Evolutionary conservation across 1,140 invertebrate species (phyloP), one percentile per base, ranked within the genome.

Genomic region (Pseudomyrmex cubaensis): DNA sequence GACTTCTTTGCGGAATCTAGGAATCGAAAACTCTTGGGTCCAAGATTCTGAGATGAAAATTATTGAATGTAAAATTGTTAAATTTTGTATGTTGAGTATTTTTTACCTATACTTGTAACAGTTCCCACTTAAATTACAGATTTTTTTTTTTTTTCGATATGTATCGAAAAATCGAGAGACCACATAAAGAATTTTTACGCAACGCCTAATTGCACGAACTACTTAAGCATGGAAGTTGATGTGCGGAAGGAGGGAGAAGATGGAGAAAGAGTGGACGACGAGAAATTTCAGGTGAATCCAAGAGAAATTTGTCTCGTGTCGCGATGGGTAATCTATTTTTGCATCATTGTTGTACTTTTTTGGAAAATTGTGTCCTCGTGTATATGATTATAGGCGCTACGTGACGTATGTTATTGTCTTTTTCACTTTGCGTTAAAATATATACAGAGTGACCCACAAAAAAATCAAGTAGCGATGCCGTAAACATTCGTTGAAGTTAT

Each of bases 301-400:
- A 5, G 54, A 59, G 52, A 70, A 50, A 52, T 83, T 88, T 75
- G 57, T 74, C 86, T 78, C n/a, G 46, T 67, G 46, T 85, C 57
- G 57, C 62, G 22, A 85, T 17, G 61, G 52, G 78, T 85, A 84
- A 90, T 90, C 87, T 92, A 92, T 92, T 92, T 92, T 93, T 92
- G 89, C 91, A 93, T 93, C 90, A 91, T 88, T 93, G 80, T 93
- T 92, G 90, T 90, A 85, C 35, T 35, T 92, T 80, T 80, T 93
- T 92, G 92, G 87, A 85, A 90, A 92, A 92, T 91, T 90, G 87
- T 93, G 90, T 91, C 80, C n/a, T 90, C 83, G 85, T 86, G 78
- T 86, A 70, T 86, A 70, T 91, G 90, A 91, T 90, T 88, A 77
- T 89, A 85, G 78, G 82, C 54, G 85, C 70, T 88, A 75, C 82